These are phyloP conservation scores for Lepidocolaptes lacrymiger DNA, from an alignment of 2,797 vertebrate species.

Conservation along the genomic window DNA sequence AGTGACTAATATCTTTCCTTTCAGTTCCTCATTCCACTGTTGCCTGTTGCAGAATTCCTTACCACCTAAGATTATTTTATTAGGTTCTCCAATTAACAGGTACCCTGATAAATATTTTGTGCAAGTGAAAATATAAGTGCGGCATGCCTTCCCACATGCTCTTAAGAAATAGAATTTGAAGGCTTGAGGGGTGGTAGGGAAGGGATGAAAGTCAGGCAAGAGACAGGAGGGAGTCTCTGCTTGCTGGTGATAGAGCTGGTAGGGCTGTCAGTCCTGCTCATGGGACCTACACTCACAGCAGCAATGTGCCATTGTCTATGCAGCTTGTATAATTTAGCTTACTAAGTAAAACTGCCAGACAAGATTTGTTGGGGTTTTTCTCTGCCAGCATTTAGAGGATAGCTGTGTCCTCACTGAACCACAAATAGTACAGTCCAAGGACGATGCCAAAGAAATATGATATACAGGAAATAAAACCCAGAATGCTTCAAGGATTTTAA, in stretches of 20 bases:
- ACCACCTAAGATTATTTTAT: neutral
- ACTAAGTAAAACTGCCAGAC: conserved; percentile 43
- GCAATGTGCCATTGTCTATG: neutral
- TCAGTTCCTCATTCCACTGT: conserved; percentile 1
- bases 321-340: conserved; percentile 31
- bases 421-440: conserved; percentile 59
- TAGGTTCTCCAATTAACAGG: neutral
- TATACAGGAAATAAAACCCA: neutral
- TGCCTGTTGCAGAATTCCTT: neutral
- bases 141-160: rapidly evolving
- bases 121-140: neutral
- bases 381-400: conserved; percentile 11
- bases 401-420: conserved; percentile 8
- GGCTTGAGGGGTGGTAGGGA: neutral
- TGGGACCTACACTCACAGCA: neutral
- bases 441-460: neutral
- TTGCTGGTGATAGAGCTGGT: neutral
- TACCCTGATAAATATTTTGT: neutral
- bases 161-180: neutral
- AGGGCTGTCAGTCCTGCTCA: neutral
- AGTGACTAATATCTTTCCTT: neutral
- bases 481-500: conserved; percentile 14
- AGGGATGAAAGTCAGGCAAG: neutral
- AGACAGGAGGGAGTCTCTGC: neutral
- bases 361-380: conserved; percentile 8